Conservation (phyloP, 2,888 invertebrate genomes). For the Villa cingulata region DNA sequence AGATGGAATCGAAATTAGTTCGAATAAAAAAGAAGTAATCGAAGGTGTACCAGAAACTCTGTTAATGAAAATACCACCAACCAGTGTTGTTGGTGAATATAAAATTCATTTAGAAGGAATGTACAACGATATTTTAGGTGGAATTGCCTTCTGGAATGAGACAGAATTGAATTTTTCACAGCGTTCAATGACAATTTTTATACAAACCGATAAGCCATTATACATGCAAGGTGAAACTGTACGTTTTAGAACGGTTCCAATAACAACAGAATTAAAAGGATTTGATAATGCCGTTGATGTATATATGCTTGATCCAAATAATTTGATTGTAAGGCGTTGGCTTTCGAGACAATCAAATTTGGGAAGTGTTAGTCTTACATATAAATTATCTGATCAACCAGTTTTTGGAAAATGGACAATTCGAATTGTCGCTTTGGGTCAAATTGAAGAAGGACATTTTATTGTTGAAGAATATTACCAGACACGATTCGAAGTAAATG, state of each 20-base stretch:
- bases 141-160: conserved; percentile 81
- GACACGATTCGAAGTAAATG: conserved; percentile 85
- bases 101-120: conserved; percentile 70
- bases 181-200: conserved; percentile 87
- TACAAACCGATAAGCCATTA: conserved; percentile 88
- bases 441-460: conserved; percentile 73
- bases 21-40: conserved; percentile 66
- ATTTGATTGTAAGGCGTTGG: conserved; percentile 83
- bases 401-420: conserved; percentile 87
- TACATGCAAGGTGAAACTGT: conserved; percentile 90
- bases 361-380: conserved; percentile 85
- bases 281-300: conserved; percentile 86
- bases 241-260: conserved; percentile 80
- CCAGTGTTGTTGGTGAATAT: conserved; percentile 71
- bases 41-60: conserved; percentile 81
- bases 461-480: conserved; percentile 91
- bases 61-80: conserved; percentile 76
- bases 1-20: conserved; percentile 79
- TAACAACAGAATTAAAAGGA: conserved; percentile 81
- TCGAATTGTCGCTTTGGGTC: conserved; percentile 75
- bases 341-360: conserved; percentile 83
- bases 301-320: conserved; percentile 78
- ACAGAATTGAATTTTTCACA: conserved; percentile 72
- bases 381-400: conserved; percentile 83
- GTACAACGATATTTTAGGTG: conserved; percentile 54